Conservation (phyloP, 1,140 invertebrate species). For the Apocrypta bakeri region DNA sequence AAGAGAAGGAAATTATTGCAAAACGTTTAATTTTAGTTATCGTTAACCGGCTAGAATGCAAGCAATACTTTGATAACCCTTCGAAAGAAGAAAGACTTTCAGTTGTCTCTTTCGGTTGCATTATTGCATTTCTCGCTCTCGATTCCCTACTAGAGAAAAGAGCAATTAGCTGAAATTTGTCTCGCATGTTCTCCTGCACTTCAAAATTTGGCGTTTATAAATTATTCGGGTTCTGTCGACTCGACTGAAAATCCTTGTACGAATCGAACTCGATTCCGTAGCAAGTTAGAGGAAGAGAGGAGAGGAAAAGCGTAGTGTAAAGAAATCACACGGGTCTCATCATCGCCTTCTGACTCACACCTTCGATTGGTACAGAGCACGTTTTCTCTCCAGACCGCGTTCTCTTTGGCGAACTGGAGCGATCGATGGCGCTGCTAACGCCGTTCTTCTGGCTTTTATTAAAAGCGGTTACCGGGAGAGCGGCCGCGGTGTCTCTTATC, state of each 20-base stretch:
- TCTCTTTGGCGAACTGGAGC: conserved; percentile 28
- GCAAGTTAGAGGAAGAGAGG: no score
- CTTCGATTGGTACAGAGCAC: background rate
- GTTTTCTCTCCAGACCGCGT: background rate
- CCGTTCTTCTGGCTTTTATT: conserved; percentile 6
- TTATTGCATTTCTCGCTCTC: no score
- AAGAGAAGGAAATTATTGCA: background rate
- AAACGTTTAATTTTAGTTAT: conserved; percentile 6
- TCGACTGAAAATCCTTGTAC: background rate
- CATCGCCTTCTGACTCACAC: conserved; percentile 6
- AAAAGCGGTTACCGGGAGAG: background rate
- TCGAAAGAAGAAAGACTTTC: no score
- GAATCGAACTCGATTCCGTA: no score
- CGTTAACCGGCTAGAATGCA: background rate
- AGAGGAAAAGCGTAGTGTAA: no score
- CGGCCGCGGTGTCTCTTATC: background rate
- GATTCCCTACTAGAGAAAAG: no score
- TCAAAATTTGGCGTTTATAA: background rate
- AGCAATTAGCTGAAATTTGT: no score
- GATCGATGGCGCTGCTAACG: conserved; percentile 24
- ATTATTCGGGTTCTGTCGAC: background rate
- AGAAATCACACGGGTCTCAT: background rate
- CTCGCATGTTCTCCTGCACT: background rate
- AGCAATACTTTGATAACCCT: background rate
- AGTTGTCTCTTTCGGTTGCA: no score